Base-by-base conservation (phyloP, 2,113 vertebrate genomes). In the Pseudorectes ferrugineus region DNA sequence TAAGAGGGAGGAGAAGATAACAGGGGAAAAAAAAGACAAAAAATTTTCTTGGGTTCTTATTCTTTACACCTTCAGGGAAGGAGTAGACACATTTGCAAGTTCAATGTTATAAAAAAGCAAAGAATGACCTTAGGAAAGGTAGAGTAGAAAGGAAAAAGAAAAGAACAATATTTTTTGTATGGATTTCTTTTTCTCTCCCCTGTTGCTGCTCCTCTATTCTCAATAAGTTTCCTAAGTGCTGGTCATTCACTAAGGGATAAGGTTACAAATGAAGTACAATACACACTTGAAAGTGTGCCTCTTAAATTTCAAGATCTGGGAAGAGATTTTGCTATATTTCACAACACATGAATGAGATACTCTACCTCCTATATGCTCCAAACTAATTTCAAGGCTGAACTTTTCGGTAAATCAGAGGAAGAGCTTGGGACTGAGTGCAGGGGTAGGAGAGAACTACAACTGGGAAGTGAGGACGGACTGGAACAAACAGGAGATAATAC, bases 21-120 rank as follows among this genome's bases (percentile, higher is more conserved):
- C 5, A 40, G 13, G 19, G 16, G 3, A 3, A 20, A 52, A 68
- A 74, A 66, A 48, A n/a, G 17, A 19, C 5, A 46, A 42, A 61
- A 45, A 9, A 25, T 25, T 55, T 88, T 59, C 55, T 38, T 48
- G 48, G 23, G 10, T 89, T 65, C 35, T 89, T 83, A 45, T 92
- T 97, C 82, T 65, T 86, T 70, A 65, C n/a, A 63, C 74, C 66
- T 89, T 86, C 40, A 59, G 26, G 38, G 52, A 93, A 80, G 31
- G 26, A 79, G 49, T 25, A 73, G 45, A 49, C 16, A 40, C 22
- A 74, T 83, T 89, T 62, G 40, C 8, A 66, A 63, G 71, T 81
- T 86, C 71, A 77, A 28, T 91, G 17, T 72, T n/a, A 94, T 42
- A 80, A 95, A 77, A 84, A 94, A 77, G 14, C 40, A 87, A 92